Evolutionary conservation across 2,113 vertebrate species (phyloP), one percentile per base, ranked within the genome.

Genomic region (Pangasianodon hypophthalmus): DNA sequence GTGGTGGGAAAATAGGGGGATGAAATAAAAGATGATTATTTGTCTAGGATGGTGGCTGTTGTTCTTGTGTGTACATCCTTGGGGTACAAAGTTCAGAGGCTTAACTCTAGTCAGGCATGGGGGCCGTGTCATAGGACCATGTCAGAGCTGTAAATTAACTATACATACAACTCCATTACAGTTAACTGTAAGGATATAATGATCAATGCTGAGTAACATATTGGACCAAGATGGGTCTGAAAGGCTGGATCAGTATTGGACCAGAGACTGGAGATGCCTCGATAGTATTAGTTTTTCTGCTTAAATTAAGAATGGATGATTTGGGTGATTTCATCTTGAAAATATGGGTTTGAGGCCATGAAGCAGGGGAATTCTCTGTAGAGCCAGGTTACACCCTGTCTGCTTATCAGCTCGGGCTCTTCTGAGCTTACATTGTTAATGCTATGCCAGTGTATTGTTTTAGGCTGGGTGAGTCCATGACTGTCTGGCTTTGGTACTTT

Each of bases 401-500:
- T 73, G 29, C 58, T 73, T 46, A 41, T 87, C 21, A 48, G 56
- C 56, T 19, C 6, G 29, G 52, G 3, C 10, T 8, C 5, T 52
- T 64, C 29, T 80, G 13, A 48, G 62, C 13, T 52, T 69, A 29
- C 2, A 26, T 54, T 83, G 37, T 85, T 24, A 73, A 16, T 75
- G 29, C 52, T 6, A 16, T 83, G 32, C 32, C 18, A 56, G 18
- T 6, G 52, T 2, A 60, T 84, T 84, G 32, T 60, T 84, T 26
- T 84, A 81, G 80, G 13, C 84, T 46, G 75, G 44, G 85, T 79
- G 29, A 41, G 24, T 85, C 19, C 60, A 6, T 14, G 29, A 32
- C n/a, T 41, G 79, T 64, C 87, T 88, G 46, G 46, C 77, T 87
- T 84, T 83, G 67, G 48, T 87, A 69, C 37, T 60, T 89, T 52